Evolutionary conservation across 1,140 invertebrate genomes (phyloP), one percentile per base, ranked within the genome.

Genomic region (Wasmannia auropunctata): DNA sequence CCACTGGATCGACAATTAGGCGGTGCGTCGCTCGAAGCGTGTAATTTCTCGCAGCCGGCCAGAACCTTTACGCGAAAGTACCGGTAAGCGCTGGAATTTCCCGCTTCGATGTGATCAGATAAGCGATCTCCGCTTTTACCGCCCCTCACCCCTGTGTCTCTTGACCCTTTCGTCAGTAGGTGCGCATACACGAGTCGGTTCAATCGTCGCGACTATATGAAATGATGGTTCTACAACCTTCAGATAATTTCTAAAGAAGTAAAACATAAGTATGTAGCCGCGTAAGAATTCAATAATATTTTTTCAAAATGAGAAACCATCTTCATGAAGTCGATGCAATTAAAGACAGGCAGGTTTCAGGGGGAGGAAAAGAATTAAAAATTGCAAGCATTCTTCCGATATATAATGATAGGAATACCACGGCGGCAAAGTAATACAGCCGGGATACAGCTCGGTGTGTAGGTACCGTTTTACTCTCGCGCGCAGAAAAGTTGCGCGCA

Each of bases 1-100:
- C 74, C 16, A 67, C 14, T 62, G 76, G 58, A 46, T 51, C 65
- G 62, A 69, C 87, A 88, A 89, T 89, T 89, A 89, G 74, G 40
- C 63, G 11, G 86, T 83, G 87, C 86, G 87, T 88, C 65, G 77
- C 22, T 80, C 62, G 77, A 69, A 40, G 86, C 87, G 90, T 87
- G 80, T 92, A 91, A 92, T 92, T 85, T 87, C 88, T 85, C 85
- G 62, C 72, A 54, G 72, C 85, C 85, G 31, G 31, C n/a, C 31
- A 25, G 43, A 7, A n/a, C n/a, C 43, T 79, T 63, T 16, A 16
- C 16, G 56, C 0, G 19, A 80, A 67, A 60, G 54, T 56, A 16
- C 22, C 34, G 34, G 54, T 37, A 40, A n/a, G n/a, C 28, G 70
- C 3, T 34, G 31, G 72, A 75, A 58, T 58, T 79, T 65, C 14